Percentiles rank a stretch among this genome's conserved stretches.
phyloP scores from a whole-genome alignment of 1,140 invertebrate genomes.

The Drosophila ohnishii region DNA sequence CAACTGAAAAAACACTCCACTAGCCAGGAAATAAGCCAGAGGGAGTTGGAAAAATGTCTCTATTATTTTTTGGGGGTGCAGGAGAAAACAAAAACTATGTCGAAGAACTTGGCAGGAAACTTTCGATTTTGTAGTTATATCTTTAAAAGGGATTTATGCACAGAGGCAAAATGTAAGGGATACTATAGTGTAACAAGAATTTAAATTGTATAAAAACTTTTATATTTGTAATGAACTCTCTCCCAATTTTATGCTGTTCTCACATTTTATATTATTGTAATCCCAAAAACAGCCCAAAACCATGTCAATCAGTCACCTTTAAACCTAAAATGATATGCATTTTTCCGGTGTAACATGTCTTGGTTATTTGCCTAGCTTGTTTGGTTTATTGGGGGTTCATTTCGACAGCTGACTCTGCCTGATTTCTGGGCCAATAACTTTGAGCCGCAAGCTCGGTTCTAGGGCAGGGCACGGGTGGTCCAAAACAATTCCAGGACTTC shows the following conservation, averaged over 20 bases:
- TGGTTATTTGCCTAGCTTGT: conserved; percentile 12
- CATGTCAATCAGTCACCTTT: neutral
- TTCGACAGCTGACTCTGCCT: conserved; percentile 35
- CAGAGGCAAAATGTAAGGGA: neutral
- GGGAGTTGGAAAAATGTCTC: neutral
- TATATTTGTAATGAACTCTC: neutral
- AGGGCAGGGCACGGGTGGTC: neutral
- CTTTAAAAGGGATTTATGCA: conserved; percentile 6
- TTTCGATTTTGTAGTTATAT: conserved; percentile 3
- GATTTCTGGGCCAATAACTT: conserved; percentile 48
- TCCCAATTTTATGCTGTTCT: too few species aligned
- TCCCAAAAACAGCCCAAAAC: too few species aligned
- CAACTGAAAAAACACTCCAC: conserved; percentile 8
- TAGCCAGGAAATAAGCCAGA: conserved; percentile 6
- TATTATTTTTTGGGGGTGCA: neutral
- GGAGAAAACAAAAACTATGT: conserved; percentile 3
- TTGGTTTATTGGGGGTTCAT: conserved; percentile 21
- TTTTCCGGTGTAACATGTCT: neutral
- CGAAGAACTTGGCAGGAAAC: conserved; percentile 4
- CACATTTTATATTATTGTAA: neutral
- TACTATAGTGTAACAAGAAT: neutral
- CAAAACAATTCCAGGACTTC: conserved; percentile 47
- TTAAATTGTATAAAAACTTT: neutral
- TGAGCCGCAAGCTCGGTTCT: neutral
- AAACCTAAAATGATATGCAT: neutral